phyloP scores from a whole-genome alignment of 2,113 vertebrate genomes.

The Fregetta grallaria region DNA sequence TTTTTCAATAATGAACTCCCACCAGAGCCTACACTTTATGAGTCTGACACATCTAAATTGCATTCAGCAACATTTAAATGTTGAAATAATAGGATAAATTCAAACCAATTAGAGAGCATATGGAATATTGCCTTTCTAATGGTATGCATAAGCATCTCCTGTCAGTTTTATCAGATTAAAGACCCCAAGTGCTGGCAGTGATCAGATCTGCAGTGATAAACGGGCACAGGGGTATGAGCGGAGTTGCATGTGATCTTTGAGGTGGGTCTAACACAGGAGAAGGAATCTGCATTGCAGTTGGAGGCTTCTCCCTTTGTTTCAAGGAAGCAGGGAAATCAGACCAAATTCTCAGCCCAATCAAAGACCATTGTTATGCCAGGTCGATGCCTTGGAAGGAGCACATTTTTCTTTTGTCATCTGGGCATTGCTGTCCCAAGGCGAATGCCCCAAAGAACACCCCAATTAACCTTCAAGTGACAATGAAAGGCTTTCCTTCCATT shows the following conservation, averaged over 20 bases:
- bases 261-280: not conserved
- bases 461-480: conserved; percentile 31
- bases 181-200: conserved; percentile 11
- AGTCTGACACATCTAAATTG: conserved; percentile 65
- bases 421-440: not conserved
- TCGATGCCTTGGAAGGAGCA: not conserved
- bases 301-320: conserved; percentile 39
- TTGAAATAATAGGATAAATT: conserved; percentile 67
- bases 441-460: not conserved
- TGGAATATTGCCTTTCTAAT: conserved; percentile 56
- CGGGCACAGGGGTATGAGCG: not conserved
- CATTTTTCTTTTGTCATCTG: not conserved
- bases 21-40: conserved; percentile 53
- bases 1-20: conserved; percentile 56
- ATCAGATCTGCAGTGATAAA: not conserved
- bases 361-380: not conserved
- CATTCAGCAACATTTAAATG: conserved; percentile 49
- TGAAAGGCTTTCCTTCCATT: not conserved
- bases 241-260: conserved; percentile 18
- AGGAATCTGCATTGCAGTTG: conserved; percentile 61
- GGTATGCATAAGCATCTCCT: conserved; percentile 45
- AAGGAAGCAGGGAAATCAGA: not conserved
- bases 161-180: conserved; percentile 61
- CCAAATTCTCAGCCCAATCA: not conserved
- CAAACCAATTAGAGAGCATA: conserved; percentile 59